These are phyloP conservation scores for Morinoia aosen DNA, from an alignment of 2,888 invertebrate species.

Conservation along the genomic window DNA sequence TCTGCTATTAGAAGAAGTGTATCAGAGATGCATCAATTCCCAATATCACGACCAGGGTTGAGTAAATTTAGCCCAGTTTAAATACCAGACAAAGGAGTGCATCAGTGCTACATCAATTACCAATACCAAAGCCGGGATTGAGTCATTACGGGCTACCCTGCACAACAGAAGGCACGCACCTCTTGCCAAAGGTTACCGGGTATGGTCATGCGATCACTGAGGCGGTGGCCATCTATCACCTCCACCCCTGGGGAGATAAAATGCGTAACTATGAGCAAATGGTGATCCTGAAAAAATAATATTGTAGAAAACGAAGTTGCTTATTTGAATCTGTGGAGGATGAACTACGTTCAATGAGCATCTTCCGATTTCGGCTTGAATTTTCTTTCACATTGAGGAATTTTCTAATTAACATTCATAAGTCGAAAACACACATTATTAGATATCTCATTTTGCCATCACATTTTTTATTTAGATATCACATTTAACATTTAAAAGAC, in stretches of 20 bases:
- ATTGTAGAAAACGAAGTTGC: neutral
- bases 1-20: too few relatives aligned
- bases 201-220: slow-evolving; percentile 88
- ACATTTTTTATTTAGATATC: too few relatives aligned
- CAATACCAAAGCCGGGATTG: neutral
- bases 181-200: slow-evolving; percentile 66
- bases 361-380: neutral
- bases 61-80: too few relatives aligned
- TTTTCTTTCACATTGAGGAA: neutral
- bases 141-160: neutral
- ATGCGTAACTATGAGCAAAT: slow-evolving; percentile 98
- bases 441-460: neutral
- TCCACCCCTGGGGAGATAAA: slow-evolving; percentile 88
- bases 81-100: too few relatives aligned
- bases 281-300: slow-evolving; percentile 79
- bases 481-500: neutral
- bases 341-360: neutral
- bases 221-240: slow-evolving; percentile 58
- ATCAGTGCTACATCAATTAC: neutral
- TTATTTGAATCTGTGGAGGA: neutral
- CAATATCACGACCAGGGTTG: too few relatives aligned
- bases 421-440: neutral
- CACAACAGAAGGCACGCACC: slow-evolving; percentile 69
- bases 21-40: too few relatives aligned
- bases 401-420: neutral